These are phyloP conservation scores for Eulemur rufifrons DNA, from an alignment of 2,113 vertebrate species.

Conservation along the genomic window DNA sequence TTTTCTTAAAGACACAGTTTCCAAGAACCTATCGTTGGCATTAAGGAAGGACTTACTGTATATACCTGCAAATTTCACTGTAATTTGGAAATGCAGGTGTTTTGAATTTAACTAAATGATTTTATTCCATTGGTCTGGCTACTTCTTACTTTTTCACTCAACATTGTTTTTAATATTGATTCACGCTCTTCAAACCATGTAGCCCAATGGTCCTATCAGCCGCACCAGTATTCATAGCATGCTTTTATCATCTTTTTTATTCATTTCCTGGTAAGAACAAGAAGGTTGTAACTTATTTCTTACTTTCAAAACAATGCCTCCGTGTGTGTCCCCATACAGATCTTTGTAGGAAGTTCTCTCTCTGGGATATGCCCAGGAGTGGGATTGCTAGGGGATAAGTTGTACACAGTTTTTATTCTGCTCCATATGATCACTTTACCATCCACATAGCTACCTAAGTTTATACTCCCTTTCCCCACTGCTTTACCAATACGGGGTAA, in stretches of 20 bases:
- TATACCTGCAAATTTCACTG: background rate
- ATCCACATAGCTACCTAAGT: background rate
- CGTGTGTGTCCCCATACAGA: background rate
- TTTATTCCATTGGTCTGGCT: background rate
- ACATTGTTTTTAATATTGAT: background rate
- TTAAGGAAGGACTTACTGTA: background rate
- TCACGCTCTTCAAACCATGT: background rate
- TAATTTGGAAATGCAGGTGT: background rate
- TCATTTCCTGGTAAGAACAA: background rate
- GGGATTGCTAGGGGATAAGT: background rate
- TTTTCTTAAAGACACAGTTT: background rate
- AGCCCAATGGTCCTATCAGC: too few species aligned
- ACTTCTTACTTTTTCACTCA: background rate
- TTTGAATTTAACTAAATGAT: background rate
- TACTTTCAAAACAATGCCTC: background rate
- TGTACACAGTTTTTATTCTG: background rate
- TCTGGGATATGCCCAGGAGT: background rate
- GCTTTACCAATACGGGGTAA: background rate
- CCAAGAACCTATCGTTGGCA: background rate
- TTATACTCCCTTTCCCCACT: background rate
- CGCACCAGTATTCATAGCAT: background rate
- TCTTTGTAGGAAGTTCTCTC: background rate
- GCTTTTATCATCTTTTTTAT: background rate
- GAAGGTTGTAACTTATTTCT: background rate
- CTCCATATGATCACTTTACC: too few species aligned